phyloP scores from a whole-genome alignment of 2,113 vertebrate genomes.

The Zosterops hypoxanthus region DNA sequence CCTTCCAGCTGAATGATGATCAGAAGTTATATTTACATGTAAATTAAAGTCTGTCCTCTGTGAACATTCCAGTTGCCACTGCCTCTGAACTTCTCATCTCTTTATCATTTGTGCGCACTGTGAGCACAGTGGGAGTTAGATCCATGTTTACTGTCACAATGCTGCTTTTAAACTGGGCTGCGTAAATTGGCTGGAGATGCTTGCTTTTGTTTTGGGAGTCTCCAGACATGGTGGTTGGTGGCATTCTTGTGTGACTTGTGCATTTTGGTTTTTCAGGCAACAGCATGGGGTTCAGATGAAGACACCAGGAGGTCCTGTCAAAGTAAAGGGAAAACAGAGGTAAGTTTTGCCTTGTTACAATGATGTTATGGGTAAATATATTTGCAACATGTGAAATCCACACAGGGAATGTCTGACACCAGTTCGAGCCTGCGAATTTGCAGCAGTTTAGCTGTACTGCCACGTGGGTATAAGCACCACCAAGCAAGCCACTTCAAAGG shows the following conservation, averaged over 20 bases:
- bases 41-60: conserved; percentile 71
- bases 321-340: conserved; percentile 99
- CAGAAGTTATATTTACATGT: conserved; percentile 75
- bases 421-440: not conserved
- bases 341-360: conserved; percentile 70
- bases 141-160: conserved; percentile 18
- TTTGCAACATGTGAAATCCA: conserved; percentile 15
- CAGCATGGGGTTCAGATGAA: conserved; percentile 95
- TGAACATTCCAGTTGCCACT: conserved; percentile 61
- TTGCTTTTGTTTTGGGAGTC: not conserved
- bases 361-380: not conserved
- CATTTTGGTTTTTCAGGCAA: conserved; percentile 86
- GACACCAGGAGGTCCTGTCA: conserved; percentile 96
- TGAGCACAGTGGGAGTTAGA: conserved; percentile 73
- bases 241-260: conserved; percentile 44
- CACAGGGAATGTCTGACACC: not conserved
- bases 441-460: not conserved
- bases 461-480: not conserved
- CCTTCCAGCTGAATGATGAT: conserved; percentile 58
- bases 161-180: conserved; percentile 20
- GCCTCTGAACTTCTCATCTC: conserved; percentile 54
- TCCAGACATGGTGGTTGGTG: conserved; percentile 4
- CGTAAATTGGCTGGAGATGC: conserved; percentile 8
- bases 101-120: conserved; percentile 75
- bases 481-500: not conserved